Conservation (phyloP, 2,113 vertebrate genomes). For the Sinocyclocheilus grahami region DNA sequence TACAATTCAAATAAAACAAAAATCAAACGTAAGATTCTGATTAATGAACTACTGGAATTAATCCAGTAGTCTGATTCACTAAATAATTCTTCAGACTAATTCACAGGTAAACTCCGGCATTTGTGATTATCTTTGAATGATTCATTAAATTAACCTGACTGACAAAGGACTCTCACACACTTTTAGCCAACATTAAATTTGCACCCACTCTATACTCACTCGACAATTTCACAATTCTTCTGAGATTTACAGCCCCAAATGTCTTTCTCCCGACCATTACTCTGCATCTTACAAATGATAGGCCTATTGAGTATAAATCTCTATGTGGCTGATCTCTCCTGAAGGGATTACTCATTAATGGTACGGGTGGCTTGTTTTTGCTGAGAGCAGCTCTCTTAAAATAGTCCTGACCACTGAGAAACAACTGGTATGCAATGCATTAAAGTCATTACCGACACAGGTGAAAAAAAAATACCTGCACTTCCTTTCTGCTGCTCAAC, state of each 20-base stretch:
- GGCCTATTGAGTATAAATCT: not conserved
- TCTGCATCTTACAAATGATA: not conserved
- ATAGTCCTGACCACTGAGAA: constrained; percentile 25
- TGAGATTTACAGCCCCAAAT: not conserved
- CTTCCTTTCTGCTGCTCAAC: not conserved
- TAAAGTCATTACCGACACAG: constrained; percentile 13
- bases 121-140: not conserved
- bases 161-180: not conserved
- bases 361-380: constrained; percentile 33
- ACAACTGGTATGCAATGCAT: constrained; percentile 11
- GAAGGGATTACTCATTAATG: constrained; percentile 10
- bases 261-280: not conserved
- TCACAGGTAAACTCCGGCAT: not conserved
- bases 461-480: too few relatives aligned
- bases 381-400: constrained; percentile 27
- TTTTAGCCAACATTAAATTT: not conserved
- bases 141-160: not conserved
- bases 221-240: not conserved
- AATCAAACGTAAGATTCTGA: too few relatives aligned
- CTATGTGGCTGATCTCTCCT: not conserved
- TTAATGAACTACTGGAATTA: not conserved
- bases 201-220: not conserved
- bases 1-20: too few relatives aligned
- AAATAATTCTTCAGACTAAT: not conserved
- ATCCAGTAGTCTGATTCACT: not conserved